Evolutionary conservation across 2,888 invertebrate species (phyloP).

Genomic region (Cryptocephalus moraei): DNA sequence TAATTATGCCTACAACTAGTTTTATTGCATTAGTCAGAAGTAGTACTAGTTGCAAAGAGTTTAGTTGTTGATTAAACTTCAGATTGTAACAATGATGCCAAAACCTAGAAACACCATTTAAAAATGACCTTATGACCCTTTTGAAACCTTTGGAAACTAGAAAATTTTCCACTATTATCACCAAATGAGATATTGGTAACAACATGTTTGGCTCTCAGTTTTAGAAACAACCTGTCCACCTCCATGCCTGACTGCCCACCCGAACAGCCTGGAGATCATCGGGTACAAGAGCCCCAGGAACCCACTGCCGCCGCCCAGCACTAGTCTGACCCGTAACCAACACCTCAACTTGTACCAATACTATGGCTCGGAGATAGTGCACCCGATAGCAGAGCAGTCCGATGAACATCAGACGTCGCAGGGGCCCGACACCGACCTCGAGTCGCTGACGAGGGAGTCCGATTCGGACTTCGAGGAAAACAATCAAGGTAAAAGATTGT

Average conservation of each 20-base stretch:
- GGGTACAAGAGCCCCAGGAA: constrained; percentile 45
- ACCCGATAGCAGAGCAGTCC: constrained; percentile 77
- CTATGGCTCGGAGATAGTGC: constrained; percentile 66
- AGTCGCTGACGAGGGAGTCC: constrained; percentile 47
- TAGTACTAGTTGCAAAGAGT: no score
- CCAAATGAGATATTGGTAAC: no score
- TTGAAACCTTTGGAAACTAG: no score
- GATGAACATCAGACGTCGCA: constrained; percentile 66
- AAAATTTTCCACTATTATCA: no score
- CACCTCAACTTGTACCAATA: constrained; percentile 49
- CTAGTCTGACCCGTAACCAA: constrained; percentile 57
- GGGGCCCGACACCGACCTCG: constrained; percentile 49
- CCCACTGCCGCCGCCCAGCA: constrained; percentile 62
- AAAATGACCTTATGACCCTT: no score
- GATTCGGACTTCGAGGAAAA: constrained; percentile 58
- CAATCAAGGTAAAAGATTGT: constrained; percentile 44
- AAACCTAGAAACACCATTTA: no score
- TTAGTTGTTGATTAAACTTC: no score
- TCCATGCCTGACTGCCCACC: constrained; percentile 62
- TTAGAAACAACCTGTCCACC: constrained; percentile 61
- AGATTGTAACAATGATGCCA: no score
- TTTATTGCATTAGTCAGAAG: not conserved
- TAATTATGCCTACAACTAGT: not conserved
- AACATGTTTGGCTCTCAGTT: constrained; percentile 31
- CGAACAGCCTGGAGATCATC: constrained; percentile 38